These are phyloP conservation scores for Conus betulinus DNA, from an alignment of 1,140 invertebrate species.

Conservation along the genomic window DNA sequence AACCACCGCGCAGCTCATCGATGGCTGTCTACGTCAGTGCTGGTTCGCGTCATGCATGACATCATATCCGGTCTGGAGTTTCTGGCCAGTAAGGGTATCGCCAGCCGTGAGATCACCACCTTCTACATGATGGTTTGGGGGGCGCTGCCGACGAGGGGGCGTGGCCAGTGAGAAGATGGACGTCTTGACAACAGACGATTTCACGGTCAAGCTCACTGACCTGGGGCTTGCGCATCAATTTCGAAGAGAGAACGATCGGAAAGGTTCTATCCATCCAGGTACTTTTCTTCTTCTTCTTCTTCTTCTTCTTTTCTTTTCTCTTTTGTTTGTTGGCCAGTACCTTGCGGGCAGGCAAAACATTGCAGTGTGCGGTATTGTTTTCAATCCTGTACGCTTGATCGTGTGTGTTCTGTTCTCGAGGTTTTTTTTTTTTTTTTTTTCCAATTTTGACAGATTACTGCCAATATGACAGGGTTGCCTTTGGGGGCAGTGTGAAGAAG, in stretches of 20 bases:
- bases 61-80: constrained; percentile 18
- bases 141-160: constrained; percentile 24
- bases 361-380: too few relatives aligned
- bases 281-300: too few relatives aligned
- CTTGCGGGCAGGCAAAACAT: too few relatives aligned
- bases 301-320: too few relatives aligned
- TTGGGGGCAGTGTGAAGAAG: too few relatives aligned
- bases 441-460: too few relatives aligned
- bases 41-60: constrained; percentile 14
- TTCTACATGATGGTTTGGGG: constrained; percentile 21
- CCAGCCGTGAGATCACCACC: constrained; percentile 36
- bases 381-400: too few relatives aligned
- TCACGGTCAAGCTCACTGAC: constrained; percentile 25
- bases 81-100: neutral
- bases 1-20: constrained; percentile 23
- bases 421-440: too few relatives aligned
- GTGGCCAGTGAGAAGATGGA: constrained; percentile 8
- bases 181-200: constrained; percentile 23
- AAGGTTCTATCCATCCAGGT: too few relatives aligned
- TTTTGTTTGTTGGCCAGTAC: too few relatives aligned
- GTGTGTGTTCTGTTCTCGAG: too few relatives aligned
- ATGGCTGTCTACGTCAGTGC: constrained; percentile 16
- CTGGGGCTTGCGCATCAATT: constrained; percentile 20
- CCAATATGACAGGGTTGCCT: too few relatives aligned
- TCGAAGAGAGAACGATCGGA: neutral